Conservation (phyloP, 2,113 vertebrate species). For the Nerophis ophidion region DNA sequence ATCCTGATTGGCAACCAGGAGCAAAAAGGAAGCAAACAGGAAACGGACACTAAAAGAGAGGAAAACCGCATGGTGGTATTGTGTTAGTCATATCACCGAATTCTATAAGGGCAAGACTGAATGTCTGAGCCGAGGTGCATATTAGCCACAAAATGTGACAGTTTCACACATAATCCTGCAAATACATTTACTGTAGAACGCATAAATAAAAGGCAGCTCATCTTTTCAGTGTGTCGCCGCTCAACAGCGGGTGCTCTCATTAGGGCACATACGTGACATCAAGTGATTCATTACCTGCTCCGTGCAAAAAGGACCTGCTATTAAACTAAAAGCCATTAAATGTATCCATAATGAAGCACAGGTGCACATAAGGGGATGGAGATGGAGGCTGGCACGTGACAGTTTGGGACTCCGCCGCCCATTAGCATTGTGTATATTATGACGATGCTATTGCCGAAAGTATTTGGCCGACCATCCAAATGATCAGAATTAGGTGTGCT, state of each 20-base stretch:
- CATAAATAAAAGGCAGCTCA: slow-evolving; percentile 47
- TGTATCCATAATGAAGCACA: slow-evolving; percentile 70
- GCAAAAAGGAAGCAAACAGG: no score
- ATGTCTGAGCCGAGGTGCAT: background rate
- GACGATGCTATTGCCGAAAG: background rate
- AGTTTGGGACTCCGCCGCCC: slow-evolving; percentile 47
- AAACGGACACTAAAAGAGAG: no score
- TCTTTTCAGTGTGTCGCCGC: slow-evolving; percentile 43
- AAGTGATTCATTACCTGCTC: slow-evolving; percentile 64
- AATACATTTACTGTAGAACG: slow-evolving; percentile 38
- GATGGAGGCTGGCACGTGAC: slow-evolving; percentile 46
- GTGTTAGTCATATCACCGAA: background rate
- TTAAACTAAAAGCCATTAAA: slow-evolving; percentile 73
- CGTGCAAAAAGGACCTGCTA: slow-evolving; percentile 59
- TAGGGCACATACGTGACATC: slow-evolving; percentile 59
- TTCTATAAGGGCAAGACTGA: no score
- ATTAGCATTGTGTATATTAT: slow-evolving; percentile 48
- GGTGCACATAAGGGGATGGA: slow-evolving; percentile 54
- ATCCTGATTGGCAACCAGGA: no score
- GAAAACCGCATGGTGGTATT: background rate
- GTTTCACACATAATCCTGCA: slow-evolving; percentile 47
- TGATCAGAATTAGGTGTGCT: no score
- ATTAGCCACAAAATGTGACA: slow-evolving; percentile 21
- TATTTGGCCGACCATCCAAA: no score
- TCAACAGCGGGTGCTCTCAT: slow-evolving; percentile 61